These are phyloP conservation scores for Sinodicranocentrus sp. DNA, from an alignment of 2,888 invertebrate species.

Conservation along the genomic window DNA sequence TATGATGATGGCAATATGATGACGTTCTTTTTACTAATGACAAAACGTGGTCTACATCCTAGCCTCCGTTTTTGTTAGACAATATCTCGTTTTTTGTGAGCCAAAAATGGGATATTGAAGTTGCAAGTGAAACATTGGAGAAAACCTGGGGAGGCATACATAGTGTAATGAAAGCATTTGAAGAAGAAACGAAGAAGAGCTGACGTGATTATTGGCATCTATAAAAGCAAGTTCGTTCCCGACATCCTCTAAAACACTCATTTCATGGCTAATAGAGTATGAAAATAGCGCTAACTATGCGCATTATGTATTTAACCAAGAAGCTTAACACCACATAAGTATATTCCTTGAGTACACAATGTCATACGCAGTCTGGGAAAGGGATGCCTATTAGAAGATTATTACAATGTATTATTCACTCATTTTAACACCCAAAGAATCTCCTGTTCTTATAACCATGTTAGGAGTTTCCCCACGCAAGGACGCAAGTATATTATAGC, in stretches of 20 bases:
- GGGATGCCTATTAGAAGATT: slow-evolving; percentile 4
- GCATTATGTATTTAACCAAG: too few species aligned
- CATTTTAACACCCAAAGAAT: background rate
- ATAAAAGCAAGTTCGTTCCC: slow-evolving; percentile 28
- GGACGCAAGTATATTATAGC: background rate
- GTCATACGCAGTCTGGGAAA: background rate
- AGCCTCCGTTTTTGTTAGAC: background rate
- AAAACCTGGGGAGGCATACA: too few species aligned
- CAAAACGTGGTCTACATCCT: background rate
- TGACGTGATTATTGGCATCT: slow-evolving; percentile 49
- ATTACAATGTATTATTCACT: slow-evolving; percentile 15
- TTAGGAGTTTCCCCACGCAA: too few species aligned
- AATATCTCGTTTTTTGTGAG: too few species aligned
- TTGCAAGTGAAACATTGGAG: too few species aligned
- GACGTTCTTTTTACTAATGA: background rate
- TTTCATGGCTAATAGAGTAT: slow-evolving; percentile 41
- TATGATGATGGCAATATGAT: background rate
- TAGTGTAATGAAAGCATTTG: too few species aligned
- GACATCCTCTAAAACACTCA: slow-evolving; percentile 32
- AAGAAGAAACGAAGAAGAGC: background rate
- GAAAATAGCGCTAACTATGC: background rate
- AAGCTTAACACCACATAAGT: background rate
- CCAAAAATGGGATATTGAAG: too few species aligned
- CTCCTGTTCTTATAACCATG: too few species aligned
- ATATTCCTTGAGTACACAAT: background rate